Evolutionary conservation across 2,888 invertebrate species (phyloP), one percentile per base, ranked within the genome.

Genomic region (Sesia apiformis): DNA sequence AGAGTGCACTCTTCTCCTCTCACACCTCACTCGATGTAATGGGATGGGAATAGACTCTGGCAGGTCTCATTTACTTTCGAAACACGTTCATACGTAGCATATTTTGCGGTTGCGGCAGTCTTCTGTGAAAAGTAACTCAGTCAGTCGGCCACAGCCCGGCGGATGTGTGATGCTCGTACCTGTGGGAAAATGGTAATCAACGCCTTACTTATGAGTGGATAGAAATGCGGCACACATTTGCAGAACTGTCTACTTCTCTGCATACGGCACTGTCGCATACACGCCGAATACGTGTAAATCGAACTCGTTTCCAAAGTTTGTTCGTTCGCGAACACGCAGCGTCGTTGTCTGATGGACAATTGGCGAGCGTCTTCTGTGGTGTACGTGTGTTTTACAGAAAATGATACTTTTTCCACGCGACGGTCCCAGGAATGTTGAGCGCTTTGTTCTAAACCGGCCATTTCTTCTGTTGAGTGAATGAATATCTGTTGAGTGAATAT

Each of bases 371-470:
- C 94, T 56, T 92, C 91, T 0, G 94, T 95, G 0, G 95, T 95
- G 72, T 94, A 94, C 0, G 95, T 95, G 70, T 94, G 93, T 67
- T 94, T 94, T 39, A 94, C 93, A 0, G 93, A 93, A 70, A 95
- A 93, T 0, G 91, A 90, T 0, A 93, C 90, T 63, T 90, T 91
- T 59, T 90, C 89, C 2, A 93, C 91, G 23, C 88, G 83, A 5
- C 88, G 90, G 51, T 92, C 91, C 94, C 94, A 95, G 2, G 92
- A 84, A 60, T 93, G 93, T 66, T 94, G 94, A 0, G 94, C 92
- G 64, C 91, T 91, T 63, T 92, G 91, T 62, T 94, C 94, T 39
- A 93, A 72, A 0, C 93, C 93, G 1, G 94, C 93, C 74, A 93
- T 91, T 76, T 95, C 94, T 67, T 94, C 93, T 0, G 92, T 91